Evolutionary conservation across 2,888 invertebrate species (phyloP).

Genomic region (Eristalis pertinax): DNA sequence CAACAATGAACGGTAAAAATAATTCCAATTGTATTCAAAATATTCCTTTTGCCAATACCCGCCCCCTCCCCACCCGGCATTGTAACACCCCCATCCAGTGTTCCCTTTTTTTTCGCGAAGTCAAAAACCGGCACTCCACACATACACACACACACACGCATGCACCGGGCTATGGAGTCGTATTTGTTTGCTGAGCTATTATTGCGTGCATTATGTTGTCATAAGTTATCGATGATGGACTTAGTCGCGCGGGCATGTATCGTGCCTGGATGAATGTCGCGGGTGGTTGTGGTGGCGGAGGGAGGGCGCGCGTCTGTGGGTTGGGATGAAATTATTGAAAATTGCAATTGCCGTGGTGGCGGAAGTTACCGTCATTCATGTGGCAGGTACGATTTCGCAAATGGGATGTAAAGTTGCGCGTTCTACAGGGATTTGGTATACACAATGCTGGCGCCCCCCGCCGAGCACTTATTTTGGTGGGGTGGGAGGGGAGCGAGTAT

Average conservation of each 20-base stretch:
- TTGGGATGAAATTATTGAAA: constrained; percentile 68
- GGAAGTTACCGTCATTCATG: constrained; percentile 68
- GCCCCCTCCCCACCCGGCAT: background rate
- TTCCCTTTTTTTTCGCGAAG: background rate
- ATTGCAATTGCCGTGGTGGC: constrained; percentile 66
- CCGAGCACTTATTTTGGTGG: background rate
- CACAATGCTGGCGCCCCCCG: background rate
- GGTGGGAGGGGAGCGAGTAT: constrained; percentile 7
- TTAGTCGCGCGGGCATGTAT: constrained; percentile 64
- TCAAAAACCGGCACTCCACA: background rate
- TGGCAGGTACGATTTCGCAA: constrained; percentile 70
- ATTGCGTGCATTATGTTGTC: constrained; percentile 72
- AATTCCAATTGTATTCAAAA: constrained; percentile 68
- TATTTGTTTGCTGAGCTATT: constrained; percentile 58
- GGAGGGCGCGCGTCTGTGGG: background rate
- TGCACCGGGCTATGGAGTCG: background rate
- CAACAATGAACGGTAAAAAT: constrained; percentile 60
- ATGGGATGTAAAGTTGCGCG: constrained; percentile 61
- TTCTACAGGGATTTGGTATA: constrained; percentile 5
- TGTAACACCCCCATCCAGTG: background rate
- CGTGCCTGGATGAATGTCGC: constrained; percentile 8
- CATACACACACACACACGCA: background rate
- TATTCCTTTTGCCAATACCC: constrained; percentile 40
- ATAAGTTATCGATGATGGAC: constrained; percentile 72
- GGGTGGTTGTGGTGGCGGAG: constrained; percentile 5